A percentile compares a stretch with the other conserved stretches of the same genome.
Conservation (phyloP, 2,888 invertebrate genomes). For the Lordiphosa andalusiaca region DNA sequence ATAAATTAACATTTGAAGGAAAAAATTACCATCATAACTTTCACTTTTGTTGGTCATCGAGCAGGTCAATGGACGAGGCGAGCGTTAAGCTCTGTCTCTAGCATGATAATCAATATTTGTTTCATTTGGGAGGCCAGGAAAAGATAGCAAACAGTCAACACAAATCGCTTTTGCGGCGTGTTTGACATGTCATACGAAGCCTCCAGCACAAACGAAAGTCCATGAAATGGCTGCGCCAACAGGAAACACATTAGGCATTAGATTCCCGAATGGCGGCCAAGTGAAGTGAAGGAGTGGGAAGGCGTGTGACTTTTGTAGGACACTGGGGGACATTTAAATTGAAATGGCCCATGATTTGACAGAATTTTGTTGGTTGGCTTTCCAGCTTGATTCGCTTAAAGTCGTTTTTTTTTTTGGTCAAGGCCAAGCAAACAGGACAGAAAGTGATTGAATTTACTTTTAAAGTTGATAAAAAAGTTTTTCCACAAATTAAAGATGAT, state of each 20-base stretch:
- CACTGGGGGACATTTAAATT: slow-evolving; percentile 42
- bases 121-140: slow-evolving; percentile 16
- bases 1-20: slow-evolving; percentile 47
- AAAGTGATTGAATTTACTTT: slow-evolving; percentile 35
- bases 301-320: slow-evolving; percentile 18
- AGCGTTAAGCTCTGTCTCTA: slow-evolving; percentile 51
- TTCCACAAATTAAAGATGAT: slow-evolving; percentile 6
- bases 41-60: slow-evolving; percentile 8
- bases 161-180: slow-evolving; percentile 56
- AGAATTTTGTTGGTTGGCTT: slow-evolving; percentile 24
- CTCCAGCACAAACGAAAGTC: slow-evolving; percentile 40
- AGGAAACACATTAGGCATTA: slow-evolving; percentile 67
- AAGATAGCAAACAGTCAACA: slow-evolving; percentile 13
- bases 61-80: slow-evolving; percentile 54
- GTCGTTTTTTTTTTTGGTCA: slow-evolving; percentile 19
- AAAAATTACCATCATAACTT: slow-evolving; percentile 39
- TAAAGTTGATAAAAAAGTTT: slow-evolving; percentile 33
- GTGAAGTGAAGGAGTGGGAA: slow-evolving; percentile 10
- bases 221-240: slow-evolving; percentile 52
- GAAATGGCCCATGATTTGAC: slow-evolving; percentile 48
- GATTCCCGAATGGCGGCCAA: slow-evolving; percentile 17
- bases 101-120: slow-evolving; percentile 65
- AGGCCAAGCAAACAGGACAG: slow-evolving; percentile 22
- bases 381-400: slow-evolving; percentile 25
- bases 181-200: slow-evolving; percentile 65